phyloP scores from a whole-genome alignment of 1,140 invertebrate species.

The Bombus fervidus region DNA sequence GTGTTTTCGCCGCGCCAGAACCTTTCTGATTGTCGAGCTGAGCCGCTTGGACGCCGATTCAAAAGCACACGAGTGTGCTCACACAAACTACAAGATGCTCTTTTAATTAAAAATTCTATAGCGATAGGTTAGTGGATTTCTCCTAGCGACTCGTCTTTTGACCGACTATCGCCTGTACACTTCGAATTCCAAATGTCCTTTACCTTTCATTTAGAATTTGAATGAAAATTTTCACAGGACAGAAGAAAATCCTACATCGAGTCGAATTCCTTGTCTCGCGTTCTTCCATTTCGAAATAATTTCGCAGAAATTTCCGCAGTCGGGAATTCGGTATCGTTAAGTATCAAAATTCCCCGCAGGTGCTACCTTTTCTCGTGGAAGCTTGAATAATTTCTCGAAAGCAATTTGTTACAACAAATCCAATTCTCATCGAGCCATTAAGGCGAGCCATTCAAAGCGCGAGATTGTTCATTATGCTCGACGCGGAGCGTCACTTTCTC shows the following conservation, averaged over 20 bases:
- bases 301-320: not conserved
- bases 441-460: not conserved
- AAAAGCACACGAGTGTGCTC: conserved; percentile 1
- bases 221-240: not conserved
- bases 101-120: conserved; percentile 65
- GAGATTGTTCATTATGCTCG: not conserved
- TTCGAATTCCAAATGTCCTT: not conserved
- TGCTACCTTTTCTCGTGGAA: not conserved
- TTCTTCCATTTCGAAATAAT: not conserved
- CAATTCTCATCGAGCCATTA: not conserved
- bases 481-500: not conserved
- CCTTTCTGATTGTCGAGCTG: conserved; percentile 41
- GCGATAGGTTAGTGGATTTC: not conserved
- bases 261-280: not conserved
- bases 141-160: not conserved
- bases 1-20: conserved; percentile 51
- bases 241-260: not conserved
- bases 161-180: not conserved
- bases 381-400: not conserved
- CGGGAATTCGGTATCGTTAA: not conserved
- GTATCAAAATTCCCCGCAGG: not conserved
- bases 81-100: not conserved
- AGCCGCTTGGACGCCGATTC: not conserved
- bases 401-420: not conserved
- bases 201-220: not conserved